phyloP scores from a whole-genome alignment of 2,113 vertebrate genomes.

The Pseudopodoces humilis region DNA sequence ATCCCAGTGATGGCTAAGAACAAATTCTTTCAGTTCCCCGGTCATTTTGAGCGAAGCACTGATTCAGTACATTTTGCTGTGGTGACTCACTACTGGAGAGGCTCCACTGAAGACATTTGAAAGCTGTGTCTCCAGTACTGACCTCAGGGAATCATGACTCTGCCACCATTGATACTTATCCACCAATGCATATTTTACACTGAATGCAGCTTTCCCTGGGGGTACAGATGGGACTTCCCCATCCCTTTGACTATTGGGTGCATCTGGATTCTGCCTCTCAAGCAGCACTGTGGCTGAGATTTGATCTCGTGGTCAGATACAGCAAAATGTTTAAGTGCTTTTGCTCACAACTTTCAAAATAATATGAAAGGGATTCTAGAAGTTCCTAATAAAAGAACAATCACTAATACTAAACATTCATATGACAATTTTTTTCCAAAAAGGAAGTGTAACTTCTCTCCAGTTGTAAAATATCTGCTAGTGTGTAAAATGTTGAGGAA shows the following conservation, averaged over 20 bases:
- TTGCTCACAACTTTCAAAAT: neutral
- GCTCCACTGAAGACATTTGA: conserved; percentile 11
- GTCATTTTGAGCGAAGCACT: neutral
- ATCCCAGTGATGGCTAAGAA: neutral
- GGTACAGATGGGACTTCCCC: neutral
- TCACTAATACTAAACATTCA: neutral
- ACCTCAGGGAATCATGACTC: conserved; percentile 21
- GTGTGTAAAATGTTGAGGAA: neutral
- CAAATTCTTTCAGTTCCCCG: neutral
- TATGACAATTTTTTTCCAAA: neutral
- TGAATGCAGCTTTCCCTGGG: neutral
- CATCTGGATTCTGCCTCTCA: neutral
- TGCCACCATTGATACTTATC: conserved; percentile 18
- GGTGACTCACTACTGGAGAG: conserved; percentile 24
- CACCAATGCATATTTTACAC: neutral
- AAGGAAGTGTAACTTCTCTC: neutral
- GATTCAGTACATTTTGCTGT: neutral
- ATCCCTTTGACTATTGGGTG: neutral
- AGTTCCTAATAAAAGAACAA: neutral
- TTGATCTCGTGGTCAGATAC: neutral
- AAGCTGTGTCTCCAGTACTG: neutral
- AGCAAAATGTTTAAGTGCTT: neutral
- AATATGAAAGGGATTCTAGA: neutral
- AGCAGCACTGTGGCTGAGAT: neutral
- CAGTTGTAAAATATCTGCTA: neutral